These are phyloP conservation scores for Diarsia rubi DNA, from an alignment of 2,888 invertebrate genomes.

Conservation along the genomic window DNA sequence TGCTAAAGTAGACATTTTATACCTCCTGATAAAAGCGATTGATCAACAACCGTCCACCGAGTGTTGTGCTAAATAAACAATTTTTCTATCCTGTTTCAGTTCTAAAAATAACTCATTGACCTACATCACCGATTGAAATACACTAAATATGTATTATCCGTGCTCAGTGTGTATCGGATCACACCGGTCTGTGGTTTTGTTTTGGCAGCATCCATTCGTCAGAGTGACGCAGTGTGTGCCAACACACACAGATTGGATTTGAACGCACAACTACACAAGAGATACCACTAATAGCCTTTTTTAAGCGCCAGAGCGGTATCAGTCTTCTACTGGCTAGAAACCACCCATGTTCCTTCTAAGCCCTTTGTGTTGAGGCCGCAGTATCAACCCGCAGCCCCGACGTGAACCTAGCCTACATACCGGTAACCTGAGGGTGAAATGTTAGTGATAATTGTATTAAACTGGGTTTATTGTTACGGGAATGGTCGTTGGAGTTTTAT, in stretches of 20 bases:
- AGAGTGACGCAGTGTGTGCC: constrained; percentile 14
- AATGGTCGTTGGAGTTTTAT: not conserved
- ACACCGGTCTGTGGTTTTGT: constrained; percentile 28
- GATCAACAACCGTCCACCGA: not conserved
- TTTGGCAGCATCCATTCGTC: constrained; percentile 36
- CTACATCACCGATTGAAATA: not conserved
- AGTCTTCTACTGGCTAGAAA: too few relatives aligned
- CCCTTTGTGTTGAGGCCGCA: too few relatives aligned
- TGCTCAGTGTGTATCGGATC: not conserved
- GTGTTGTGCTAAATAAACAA: not conserved
- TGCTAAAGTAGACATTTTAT: too few relatives aligned
- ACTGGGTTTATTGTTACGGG: not conserved
- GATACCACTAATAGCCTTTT: not conserved
- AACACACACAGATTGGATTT: constrained; percentile 20
- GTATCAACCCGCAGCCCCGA: too few relatives aligned
- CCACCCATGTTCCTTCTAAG: too few relatives aligned
- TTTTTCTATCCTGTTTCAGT: not conserved
- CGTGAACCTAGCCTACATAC: too few relatives aligned
- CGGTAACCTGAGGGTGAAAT: not conserved
- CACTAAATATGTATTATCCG: constrained; percentile 14
- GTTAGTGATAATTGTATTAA: not conserved
- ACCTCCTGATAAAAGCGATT: not conserved
- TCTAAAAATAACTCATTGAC: constrained; percentile 1
- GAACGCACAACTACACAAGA: not conserved
- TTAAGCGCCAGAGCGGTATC: too few relatives aligned